These are phyloP conservation scores for Uloborus diversus DNA, from an alignment of 1,140 invertebrate species.

Conservation along the genomic window DNA sequence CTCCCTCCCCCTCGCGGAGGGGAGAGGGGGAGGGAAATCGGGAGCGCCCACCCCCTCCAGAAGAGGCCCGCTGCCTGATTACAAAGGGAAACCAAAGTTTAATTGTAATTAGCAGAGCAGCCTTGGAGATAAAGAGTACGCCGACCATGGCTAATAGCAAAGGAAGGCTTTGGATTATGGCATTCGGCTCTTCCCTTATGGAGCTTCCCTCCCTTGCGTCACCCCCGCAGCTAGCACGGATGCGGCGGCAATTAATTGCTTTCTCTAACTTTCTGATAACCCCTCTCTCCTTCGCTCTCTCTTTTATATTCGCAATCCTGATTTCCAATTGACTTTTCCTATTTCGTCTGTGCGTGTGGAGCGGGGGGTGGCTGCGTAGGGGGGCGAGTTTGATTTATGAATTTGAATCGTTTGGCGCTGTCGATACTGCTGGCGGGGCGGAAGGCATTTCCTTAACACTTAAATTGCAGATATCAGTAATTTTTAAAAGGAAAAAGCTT, in stretches of 20 bases:
- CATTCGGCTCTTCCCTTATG: neutral
- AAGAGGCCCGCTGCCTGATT: conserved; percentile 49
- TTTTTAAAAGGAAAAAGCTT: neutral
- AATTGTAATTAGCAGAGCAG: conserved; percentile 56
- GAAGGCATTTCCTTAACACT: neutral
- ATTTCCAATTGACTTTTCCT: conserved; percentile 54
- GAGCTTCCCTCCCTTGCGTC: neutral
- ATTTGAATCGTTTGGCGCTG: neutral
- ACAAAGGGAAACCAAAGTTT: conserved; percentile 57
- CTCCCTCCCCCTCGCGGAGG: conserved; percentile 14
- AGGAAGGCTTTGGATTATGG: conserved; percentile 20
- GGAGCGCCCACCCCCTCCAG: neutral
- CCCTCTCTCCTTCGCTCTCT: neutral
- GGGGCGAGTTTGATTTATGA: conserved; percentile 37
- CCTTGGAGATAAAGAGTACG: conserved; percentile 49
- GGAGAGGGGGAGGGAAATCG: neutral
- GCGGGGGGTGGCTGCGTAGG: neutral
- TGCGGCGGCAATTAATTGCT: conserved; percentile 49
- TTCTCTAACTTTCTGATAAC: conserved; percentile 34
- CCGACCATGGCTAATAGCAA: conserved; percentile 51
- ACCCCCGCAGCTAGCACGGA: neutral
- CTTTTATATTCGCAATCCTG: conserved; percentile 14
- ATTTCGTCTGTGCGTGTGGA: neutral
- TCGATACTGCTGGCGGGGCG: neutral
- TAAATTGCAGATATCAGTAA: neutral